These are phyloP conservation scores for Hippocampus comes DNA, from an alignment of 2,113 vertebrate genomes.

Conservation along the genomic window DNA sequence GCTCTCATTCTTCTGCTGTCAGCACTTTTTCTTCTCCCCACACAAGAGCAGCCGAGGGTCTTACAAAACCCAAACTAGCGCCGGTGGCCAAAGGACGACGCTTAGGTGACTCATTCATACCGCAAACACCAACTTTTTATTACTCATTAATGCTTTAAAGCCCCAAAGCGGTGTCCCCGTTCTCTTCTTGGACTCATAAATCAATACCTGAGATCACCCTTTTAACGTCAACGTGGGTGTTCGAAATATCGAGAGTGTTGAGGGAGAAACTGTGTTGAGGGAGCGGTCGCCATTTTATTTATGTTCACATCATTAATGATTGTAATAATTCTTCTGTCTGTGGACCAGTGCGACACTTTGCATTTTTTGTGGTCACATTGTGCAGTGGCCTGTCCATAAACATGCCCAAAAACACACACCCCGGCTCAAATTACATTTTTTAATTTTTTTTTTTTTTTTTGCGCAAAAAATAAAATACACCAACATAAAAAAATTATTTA, in stretches of 20 bases:
- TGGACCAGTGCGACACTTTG: background rate
- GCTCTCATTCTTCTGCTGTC: constrained; percentile 75
- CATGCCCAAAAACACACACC: background rate
- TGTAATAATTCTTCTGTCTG: background rate
- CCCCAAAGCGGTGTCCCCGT: background rate
- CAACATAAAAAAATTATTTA: background rate
- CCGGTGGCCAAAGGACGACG: constrained; percentile 28
- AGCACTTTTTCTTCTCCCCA: constrained; percentile 66
- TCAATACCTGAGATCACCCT: constrained; percentile 5
- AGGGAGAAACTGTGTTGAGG: background rate
- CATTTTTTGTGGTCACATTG: background rate
- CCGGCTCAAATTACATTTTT: background rate
- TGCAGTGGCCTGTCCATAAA: background rate
- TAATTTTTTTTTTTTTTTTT: background rate
- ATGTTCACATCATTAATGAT: background rate
- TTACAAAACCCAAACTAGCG: constrained; percentile 32
- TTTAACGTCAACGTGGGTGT: background rate
- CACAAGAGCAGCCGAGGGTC: constrained; percentile 54
- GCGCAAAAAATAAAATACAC: background rate
- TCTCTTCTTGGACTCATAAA: background rate
- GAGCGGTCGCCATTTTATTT: background rate
- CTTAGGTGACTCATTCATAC: constrained; percentile 37
- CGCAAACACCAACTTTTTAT: constrained; percentile 5
- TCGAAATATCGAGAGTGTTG: background rate
- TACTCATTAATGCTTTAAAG: constrained; percentile 7